phyloP scores from a whole-genome alignment of 2,888 invertebrate species.

The Tachystola acroxantha region DNA sequence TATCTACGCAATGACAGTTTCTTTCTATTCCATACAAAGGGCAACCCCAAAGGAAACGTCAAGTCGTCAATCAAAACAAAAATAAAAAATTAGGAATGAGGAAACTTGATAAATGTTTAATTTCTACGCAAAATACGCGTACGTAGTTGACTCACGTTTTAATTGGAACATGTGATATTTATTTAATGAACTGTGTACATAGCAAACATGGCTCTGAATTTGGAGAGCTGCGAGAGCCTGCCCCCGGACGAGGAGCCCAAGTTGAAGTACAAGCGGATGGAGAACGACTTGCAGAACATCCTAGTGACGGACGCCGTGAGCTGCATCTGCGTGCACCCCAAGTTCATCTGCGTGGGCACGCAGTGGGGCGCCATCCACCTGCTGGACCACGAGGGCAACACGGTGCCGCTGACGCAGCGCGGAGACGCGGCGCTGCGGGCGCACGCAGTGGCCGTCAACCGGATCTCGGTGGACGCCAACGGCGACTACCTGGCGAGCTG shows the following conservation, averaged over 20 bases:
- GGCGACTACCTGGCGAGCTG: conserved; percentile 97
- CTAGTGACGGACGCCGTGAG: conserved; percentile 90
- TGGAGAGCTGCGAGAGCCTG: conserved; percentile 63
- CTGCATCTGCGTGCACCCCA: conserved; percentile 95
- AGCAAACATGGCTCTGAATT: conserved; percentile 53
- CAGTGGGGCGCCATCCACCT: conserved; percentile 94
- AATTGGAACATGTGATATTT: background rate
- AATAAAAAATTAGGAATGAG: background rate
- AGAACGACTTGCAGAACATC: conserved; percentile 91
- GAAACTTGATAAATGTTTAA: background rate
- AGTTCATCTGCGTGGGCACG: conserved; percentile 96
- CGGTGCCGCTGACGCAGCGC: conserved; percentile 72
- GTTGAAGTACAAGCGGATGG: conserved; percentile 93
- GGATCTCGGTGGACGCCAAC: conserved; percentile 94
- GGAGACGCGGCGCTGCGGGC: conserved; percentile 82
- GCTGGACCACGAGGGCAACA: conserved; percentile 94
- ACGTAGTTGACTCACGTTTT: background rate
- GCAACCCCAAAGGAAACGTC: too few species aligned
- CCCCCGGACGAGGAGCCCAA: conserved; percentile 85
- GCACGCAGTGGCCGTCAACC: conserved; percentile 95
- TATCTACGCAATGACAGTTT: too few species aligned
- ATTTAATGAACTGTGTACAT: background rate
- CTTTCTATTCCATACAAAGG: too few species aligned
- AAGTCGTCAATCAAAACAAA: background rate
- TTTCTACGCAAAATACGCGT: background rate